Evolutionary conservation across 2,113 vertebrate species (phyloP), one percentile per base, ranked within the genome.

Genomic region (Lycocorax pyrrhopterus): DNA sequence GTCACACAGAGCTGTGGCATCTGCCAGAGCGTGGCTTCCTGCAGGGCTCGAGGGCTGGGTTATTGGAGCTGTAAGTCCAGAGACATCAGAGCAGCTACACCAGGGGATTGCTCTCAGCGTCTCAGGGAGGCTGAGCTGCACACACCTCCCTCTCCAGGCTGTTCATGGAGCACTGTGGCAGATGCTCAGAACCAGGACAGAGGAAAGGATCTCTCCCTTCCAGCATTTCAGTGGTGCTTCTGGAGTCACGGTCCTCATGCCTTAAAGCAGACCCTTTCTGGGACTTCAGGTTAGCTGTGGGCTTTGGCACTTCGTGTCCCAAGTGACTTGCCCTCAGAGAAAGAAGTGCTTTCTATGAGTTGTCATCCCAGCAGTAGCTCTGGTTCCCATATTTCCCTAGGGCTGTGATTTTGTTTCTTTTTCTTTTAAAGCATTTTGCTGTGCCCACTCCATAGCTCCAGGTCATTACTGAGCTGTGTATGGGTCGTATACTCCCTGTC

Each of bases 1-100:
- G 13, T 47, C 81, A n/a, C 1, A 14, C 20, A 32, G 82, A 72
- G 74, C 74, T 4, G 2, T 1, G 18, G 62, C 90, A 85, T 59
- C 85, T 92, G 90, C 66, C 43, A 11, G 62, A 49, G 35, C 0
- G 0, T 3, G 9, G 60, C 85, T 78, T 32, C 66, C 88, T 0
- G 0, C 39, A 10, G 81, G 59, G 67, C 11, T 60, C 1, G 0
- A 59, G 80, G 37, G 37, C 58, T 0, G 0, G 41, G 30, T 60
- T 62, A 62, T 21, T 2, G 1, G 81, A 67, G 60, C 47, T 0
- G 0, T 6, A 20, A 89, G 58, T 32, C 41, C 39, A 16, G 82
- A 47, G 11, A 33, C 37, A 15, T 11, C 0, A 0, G 10, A 16
- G 43, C 37, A 53, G 44, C 53, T 2, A 1, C n/a, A 4, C 29